A percentile compares a stretch with the other conserved stretches of the same genome.
These are phyloP conservation scores for Caerostris extrusa DNA, from an alignment of 1,140 invertebrate genomes.

Conservation along the genomic window DNA sequence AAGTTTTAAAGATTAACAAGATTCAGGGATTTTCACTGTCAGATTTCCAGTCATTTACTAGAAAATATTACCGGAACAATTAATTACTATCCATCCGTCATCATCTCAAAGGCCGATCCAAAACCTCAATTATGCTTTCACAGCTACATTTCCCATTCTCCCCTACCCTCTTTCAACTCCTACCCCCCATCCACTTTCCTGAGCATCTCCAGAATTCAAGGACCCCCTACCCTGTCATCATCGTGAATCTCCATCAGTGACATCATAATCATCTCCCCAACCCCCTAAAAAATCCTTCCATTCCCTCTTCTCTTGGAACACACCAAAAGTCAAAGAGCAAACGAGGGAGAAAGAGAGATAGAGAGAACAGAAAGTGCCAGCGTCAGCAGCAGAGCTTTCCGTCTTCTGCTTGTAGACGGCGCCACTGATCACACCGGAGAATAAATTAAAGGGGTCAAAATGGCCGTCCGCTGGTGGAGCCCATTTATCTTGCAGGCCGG, in stretches of 20 bases:
- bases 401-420: constrained; percentile 64
- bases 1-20: too few species aligned
- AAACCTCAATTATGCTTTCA: too few species aligned
- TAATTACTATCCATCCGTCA: too few species aligned
- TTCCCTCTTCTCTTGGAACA: background rate
- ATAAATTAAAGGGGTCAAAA: constrained; percentile 69
- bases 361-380: background rate
- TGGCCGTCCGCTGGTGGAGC: constrained; percentile 8
- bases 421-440: constrained; percentile 62
- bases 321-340: constrained; percentile 26
- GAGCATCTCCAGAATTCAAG: background rate
- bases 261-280: constrained; percentile 55
- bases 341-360: background rate
- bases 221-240: constrained; percentile 9
- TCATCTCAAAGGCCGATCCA: too few species aligned
- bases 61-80: too few species aligned
- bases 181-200: background rate
- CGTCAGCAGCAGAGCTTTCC: constrained; percentile 49
- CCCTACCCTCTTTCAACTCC: background rate
- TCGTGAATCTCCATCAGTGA: constrained; percentile 57
- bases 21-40: too few species aligned
- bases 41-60: too few species aligned
- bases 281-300: background rate
- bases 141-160: too few species aligned
- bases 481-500: constrained; percentile 59